These are phyloP conservation scores for Phalloptychus januarius DNA, from an alignment of 2,797 vertebrate species.

Conservation along the genomic window DNA sequence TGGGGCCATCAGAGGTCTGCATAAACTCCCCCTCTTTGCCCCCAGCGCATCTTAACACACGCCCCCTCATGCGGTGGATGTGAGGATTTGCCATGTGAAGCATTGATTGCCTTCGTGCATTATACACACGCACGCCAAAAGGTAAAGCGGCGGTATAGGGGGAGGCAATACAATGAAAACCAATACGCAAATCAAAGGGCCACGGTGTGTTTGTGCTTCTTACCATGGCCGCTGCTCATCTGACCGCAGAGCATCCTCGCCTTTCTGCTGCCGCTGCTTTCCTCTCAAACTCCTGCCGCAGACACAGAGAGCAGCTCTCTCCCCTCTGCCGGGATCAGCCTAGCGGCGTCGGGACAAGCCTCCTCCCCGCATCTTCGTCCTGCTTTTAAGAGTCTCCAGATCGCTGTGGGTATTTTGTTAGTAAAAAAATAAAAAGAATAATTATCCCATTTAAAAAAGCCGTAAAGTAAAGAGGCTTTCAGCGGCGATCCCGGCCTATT, in stretches of 20 bases:
- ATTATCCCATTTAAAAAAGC: no score
- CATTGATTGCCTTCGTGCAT: constrained; percentile 11
- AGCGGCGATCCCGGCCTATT: constrained; percentile 37
- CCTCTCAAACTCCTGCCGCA: constrained; percentile 15
- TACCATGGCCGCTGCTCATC: constrained; percentile 69
- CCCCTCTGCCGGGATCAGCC: constrained; percentile 29
- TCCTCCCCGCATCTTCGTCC: not conserved
- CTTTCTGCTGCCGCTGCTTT: constrained; percentile 15
- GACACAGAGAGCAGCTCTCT: constrained; percentile 8
- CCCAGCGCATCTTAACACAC: constrained; percentile 23
- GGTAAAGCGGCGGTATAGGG: constrained; percentile 1
- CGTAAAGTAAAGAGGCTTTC: not conserved
- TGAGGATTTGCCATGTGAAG: constrained; percentile 49
- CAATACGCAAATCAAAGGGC: not conserved
- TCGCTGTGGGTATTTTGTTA: not conserved
- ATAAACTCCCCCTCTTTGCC: constrained; percentile 13
- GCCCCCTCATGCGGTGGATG: constrained; percentile 45
- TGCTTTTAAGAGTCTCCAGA: constrained; percentile 2
- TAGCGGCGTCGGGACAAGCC: constrained; percentile 11
- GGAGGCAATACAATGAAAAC: not conserved
- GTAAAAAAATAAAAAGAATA: no score
- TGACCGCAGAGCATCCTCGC: constrained; percentile 49
- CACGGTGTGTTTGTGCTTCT: constrained; percentile 14
- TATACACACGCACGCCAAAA: constrained; percentile 14
- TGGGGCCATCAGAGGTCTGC: constrained; percentile 36